phyloP scores from a whole-genome alignment of 2,888 invertebrate genomes.

The Xestoiulus laeticollis region DNA sequence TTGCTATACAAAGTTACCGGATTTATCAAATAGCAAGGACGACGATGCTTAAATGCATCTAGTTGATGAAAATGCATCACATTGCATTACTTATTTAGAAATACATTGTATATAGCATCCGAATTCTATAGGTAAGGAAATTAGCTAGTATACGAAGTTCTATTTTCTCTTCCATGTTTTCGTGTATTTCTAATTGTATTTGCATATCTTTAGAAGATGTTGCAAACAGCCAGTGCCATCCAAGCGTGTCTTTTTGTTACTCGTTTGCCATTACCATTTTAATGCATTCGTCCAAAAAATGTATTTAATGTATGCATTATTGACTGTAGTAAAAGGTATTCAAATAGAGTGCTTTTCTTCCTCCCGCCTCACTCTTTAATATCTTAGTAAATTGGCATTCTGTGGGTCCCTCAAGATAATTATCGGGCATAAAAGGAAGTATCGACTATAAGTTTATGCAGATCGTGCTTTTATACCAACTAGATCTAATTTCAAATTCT shows the following conservation, averaged over 20 bases:
- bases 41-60: too few relatives aligned
- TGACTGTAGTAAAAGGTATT: slow-evolving; percentile 30
- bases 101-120: too few relatives aligned
- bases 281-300: slow-evolving; percentile 10
- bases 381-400: not conserved
- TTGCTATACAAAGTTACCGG: too few relatives aligned
- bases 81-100: not conserved
- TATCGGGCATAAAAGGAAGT: slow-evolving; percentile 15
- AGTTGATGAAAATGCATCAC: not conserved
- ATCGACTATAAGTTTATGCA: slow-evolving; percentile 34
- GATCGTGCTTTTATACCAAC: not conserved
- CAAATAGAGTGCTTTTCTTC: slow-evolving; percentile 33
- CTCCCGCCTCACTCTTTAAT: not conserved
- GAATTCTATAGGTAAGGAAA: not conserved
- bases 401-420: not conserved
- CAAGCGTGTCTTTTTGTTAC: not conserved
- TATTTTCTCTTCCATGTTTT: not conserved
- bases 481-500: slow-evolving; percentile 4
- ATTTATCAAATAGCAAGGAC: too few relatives aligned
- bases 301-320: slow-evolving; percentile 38
- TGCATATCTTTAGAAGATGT: not conserved
- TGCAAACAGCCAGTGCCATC: not conserved
- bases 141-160: not conserved
- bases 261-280: not conserved
- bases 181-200: slow-evolving; percentile 17